Base-by-base conservation (phyloP, 2,113 vertebrate genomes). In the Gasterosteus nipponicus region DNA sequence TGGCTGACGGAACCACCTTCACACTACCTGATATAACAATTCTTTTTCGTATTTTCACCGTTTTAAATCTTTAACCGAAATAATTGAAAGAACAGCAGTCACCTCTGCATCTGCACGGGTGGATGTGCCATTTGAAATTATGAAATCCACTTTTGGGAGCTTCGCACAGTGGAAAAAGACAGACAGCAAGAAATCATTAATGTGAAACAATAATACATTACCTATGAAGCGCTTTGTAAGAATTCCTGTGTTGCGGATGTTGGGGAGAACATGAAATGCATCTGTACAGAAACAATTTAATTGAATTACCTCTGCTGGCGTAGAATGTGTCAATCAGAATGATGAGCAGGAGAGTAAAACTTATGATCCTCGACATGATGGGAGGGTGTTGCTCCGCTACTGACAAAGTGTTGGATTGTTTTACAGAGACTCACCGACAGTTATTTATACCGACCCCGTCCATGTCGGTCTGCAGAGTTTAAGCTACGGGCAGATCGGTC, bases 361-460 rank as follows among this genome's bases (percentile, higher is more conserved):
- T 61, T 5, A 73, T 4, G 14, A 86, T 63, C 70, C 82, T 89
- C 66, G 86, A 83, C 93, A 93, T 93, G 65, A 7, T 63, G 51
- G 63, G 44, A 22, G 29, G 0, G 47, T 19, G 1, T 68, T 10
- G 8, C 2, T 60, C 44, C 46, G 4, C 51, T 78, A 9, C 3
- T 0, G 0, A 8, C 7, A 16, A 56, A 18, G 14, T 19, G 12
- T 59, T 68, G 0, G 1, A 53, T 61, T 10, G 1, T 47, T 74
- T 47, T 12, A 0, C 33, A 14, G 46, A 41, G 9, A 11, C 53
- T 15, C n/a, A 41, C 19, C 15, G 26, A 15, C 16, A 11, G 5
- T 63, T 82, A 57, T 78, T 57, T 78, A 84, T 65, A 82, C 47
- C 29, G 29, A 6, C 3, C 0, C 42, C 0, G 0, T 35, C n/a